phyloP scores from a whole-genome alignment of 1,140 invertebrate genomes.

The Caenorhabditis brenneri region DNA sequence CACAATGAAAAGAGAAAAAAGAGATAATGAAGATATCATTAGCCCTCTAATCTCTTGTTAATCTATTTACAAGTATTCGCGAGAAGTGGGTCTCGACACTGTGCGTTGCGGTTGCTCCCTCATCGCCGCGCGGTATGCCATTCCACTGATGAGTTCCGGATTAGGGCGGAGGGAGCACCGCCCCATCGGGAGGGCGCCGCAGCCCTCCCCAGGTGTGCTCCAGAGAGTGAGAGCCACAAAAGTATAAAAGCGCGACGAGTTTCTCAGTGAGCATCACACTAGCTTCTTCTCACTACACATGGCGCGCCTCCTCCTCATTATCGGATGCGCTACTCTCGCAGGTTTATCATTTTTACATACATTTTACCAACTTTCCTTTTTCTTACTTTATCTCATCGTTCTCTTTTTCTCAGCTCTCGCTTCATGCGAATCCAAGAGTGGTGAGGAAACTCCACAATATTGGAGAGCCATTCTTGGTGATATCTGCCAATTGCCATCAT shows the following conservation, averaged over 20 bases:
- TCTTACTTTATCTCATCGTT: neutral
- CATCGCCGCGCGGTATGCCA: conserved; percentile 19
- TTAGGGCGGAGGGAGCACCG: conserved; percentile 37
- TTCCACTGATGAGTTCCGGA: conserved; percentile 43
- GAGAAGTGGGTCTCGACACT: neutral
- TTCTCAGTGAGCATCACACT: conserved; percentile 38
- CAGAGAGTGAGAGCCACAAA: neutral
- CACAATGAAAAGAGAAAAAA: neutral
- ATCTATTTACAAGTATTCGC: conserved; percentile 38
- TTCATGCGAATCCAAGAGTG: conserved; percentile 43
- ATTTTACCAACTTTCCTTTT: neutral
- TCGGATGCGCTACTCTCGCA: conserved; percentile 41
- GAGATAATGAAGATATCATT: neutral
- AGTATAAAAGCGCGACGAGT: conserved; percentile 37
- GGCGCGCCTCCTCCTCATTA: conserved; percentile 38
- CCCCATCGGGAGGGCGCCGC: conserved; percentile 6
- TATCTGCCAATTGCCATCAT: conserved; percentile 65
- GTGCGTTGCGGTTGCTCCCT: neutral
- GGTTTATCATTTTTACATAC: conserved; percentile 28
- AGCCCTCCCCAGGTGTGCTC: conserved; percentile 23
- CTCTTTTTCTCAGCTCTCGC: conserved; percentile 33
- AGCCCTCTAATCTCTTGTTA: neutral
- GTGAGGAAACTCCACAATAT: conserved; percentile 57
- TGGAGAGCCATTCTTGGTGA: conserved; percentile 67
- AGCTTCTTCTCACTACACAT: conserved; percentile 43